These are phyloP conservation scores for Tragelaphus strepsiceros DNA, from an alignment of 2,113 vertebrate species.

Conservation along the genomic window DNA sequence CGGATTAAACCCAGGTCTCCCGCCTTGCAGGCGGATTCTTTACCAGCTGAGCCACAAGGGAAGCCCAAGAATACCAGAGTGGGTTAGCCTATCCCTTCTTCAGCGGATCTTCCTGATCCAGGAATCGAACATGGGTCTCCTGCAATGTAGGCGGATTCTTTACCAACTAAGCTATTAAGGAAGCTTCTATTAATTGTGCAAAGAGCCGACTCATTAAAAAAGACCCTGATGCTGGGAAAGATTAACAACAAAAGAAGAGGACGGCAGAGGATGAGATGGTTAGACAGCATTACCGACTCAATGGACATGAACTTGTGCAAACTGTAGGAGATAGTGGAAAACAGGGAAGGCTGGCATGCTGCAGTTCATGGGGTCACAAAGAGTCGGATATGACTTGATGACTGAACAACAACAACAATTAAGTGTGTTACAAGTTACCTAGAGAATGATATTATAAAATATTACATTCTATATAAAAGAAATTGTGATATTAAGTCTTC, in stretches of 20 bases:
- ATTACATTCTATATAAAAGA: background rate
- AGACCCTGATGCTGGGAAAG: background rate
- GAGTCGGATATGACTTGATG: background rate
- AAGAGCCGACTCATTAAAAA: background rate
- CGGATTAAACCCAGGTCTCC: background rate
- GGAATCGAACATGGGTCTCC: background rate
- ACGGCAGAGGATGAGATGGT: background rate
- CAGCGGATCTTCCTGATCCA: fast-evolving
- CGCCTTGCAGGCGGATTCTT: fast-evolving
- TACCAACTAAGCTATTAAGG: background rate
- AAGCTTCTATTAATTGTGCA: background rate
- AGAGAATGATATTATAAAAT: background rate
- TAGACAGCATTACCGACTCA: background rate
- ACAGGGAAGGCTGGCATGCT: background rate
- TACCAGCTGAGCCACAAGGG: background rate
- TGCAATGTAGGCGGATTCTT: background rate
- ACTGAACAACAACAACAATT: background rate
- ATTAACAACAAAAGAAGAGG: background rate
- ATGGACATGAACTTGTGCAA: background rate
- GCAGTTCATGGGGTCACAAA: background rate
- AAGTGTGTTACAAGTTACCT: background rate
- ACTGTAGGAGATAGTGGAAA: background rate
- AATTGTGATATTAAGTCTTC: background rate
- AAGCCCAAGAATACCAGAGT: background rate
- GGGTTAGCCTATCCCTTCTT: background rate